A percentile compares a stretch with the other conserved stretches of the same genome.
Conservation (phyloP, 1,140 invertebrate genomes). For the Ostrea edulis region DNA sequence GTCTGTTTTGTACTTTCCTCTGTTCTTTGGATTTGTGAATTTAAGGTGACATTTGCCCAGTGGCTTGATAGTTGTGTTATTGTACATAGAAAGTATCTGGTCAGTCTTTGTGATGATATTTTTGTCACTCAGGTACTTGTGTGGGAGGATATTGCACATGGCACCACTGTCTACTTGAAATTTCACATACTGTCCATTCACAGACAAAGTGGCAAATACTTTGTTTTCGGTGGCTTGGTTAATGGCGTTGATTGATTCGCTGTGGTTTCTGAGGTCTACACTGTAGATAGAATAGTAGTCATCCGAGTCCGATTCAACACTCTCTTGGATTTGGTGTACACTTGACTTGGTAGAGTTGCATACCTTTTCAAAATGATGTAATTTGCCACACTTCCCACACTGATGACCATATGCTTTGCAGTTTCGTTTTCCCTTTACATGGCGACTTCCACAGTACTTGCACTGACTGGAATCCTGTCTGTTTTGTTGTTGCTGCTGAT, state of each 20-base stretch:
- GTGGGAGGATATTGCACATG: background rate
- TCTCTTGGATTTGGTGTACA: too few species aligned
- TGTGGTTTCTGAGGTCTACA: conserved; percentile 4
- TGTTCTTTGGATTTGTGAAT: conserved; percentile 40
- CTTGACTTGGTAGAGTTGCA: conserved; percentile 9
- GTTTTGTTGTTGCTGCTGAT: background rate
- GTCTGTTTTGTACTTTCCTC: conserved; percentile 39
- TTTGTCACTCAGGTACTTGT: background rate
- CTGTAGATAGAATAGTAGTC: background rate
- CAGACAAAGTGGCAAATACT: background rate
- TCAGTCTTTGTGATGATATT: background rate
- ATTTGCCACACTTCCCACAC: background rate
- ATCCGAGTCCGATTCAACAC: background rate
- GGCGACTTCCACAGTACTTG: conserved; percentile 21
- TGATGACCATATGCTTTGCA: too few species aligned
- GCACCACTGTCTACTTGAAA: conserved; percentile 43
- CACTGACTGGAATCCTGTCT: background rate
- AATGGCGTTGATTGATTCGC: conserved; percentile 3
- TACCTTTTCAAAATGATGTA: conserved; percentile 7
- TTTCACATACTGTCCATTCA: background rate
- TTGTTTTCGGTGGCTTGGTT: background rate
- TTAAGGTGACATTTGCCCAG: conserved; percentile 47
- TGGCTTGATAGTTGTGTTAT: conserved; percentile 49
- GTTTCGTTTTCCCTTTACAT: too few species aligned
- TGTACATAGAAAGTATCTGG: conserved; percentile 40